These are phyloP conservation scores for Chionis minor DNA, from an alignment of 2,113 vertebrate species.

Conservation along the genomic window DNA sequence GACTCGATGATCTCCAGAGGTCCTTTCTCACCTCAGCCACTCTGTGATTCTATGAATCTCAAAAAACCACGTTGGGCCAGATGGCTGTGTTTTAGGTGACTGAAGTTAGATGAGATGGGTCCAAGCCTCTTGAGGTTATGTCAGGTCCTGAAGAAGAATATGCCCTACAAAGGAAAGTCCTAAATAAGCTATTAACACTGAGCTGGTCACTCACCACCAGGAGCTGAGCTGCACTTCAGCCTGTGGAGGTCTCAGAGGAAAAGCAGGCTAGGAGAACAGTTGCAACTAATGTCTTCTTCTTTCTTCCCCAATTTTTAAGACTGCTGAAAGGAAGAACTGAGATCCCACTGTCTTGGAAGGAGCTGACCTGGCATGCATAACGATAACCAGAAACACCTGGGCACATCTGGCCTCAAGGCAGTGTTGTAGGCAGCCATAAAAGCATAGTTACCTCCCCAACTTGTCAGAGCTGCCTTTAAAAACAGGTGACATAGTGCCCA, in stretches of 20 bases:
- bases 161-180: neutral
- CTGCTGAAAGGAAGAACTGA: neutral
- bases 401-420: neutral
- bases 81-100: neutral
- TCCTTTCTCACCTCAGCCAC: neutral
- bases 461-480: neutral
- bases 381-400: neutral
- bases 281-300: neutral
- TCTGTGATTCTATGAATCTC: neutral
- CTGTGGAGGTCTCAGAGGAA: neutral
- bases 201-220: neutral
- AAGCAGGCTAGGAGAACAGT: neutral
- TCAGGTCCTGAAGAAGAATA: neutral
- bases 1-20: neutral
- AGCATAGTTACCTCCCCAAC: neutral
- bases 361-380: neutral
- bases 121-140: neutral
- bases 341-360: neutral
- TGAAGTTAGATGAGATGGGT: neutral
- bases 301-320: neutral
- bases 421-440: neutral
- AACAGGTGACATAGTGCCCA: neutral
- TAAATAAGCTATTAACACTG: neutral
- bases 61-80: neutral
- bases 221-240: accelerated